Evolutionary conservation across 2,888 invertebrate species (phyloP), one percentile per base, ranked within the genome.

Genomic region (Odontocerum albicorne): DNA sequence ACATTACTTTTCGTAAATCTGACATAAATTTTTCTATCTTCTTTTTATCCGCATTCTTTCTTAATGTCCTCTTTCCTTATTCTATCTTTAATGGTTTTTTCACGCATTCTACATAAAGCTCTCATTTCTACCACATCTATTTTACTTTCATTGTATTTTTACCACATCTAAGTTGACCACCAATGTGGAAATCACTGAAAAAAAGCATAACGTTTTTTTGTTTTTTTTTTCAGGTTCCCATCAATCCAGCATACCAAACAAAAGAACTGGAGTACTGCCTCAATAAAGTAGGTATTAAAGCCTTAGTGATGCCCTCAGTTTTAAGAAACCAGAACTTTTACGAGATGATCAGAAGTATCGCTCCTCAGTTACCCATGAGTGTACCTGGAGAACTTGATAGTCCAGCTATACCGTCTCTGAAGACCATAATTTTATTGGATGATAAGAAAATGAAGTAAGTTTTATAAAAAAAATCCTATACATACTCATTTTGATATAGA

Each of bases 191-290:
- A n/a, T n/a, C n/a, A n/a, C n/a, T n/a, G n/a, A n/a, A n/a, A n/a
- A n/a, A n/a, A n/a, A n/a, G n/a, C n/a, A n/a, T n/a, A n/a, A 32
- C 13, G 32, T 3, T 38, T 38, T 7, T n/a, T n/a, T n/a, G n/a
- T n/a, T n/a, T n/a, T n/a, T n/a, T 3, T 27, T 68, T 70, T 27
- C 69, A 86, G 75, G 90, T 90, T 7, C 86, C 85, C 52, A 78
- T 93, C 21, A 94, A 95, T 69, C 87, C 92, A 0, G 81, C 82
- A 0, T 91, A 87, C 66, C 82, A 85, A 66, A 72, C 77, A 0
- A 68, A 73, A 7, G 94, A 95, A 67, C 63, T 93, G 1, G 76
- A 83, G 43, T 89, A 86, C 66, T 86, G 86, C 47, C 66, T 94
- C 10, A 80, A 84, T 22, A 88, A 89, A 71, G 88, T 87, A 1